Percentiles rank a stretch among this genome's conserved stretches.
These are phyloP conservation scores for Syrphus vitripennis DNA, from an alignment of 2,888 invertebrate genomes.

Conservation along the genomic window DNA sequence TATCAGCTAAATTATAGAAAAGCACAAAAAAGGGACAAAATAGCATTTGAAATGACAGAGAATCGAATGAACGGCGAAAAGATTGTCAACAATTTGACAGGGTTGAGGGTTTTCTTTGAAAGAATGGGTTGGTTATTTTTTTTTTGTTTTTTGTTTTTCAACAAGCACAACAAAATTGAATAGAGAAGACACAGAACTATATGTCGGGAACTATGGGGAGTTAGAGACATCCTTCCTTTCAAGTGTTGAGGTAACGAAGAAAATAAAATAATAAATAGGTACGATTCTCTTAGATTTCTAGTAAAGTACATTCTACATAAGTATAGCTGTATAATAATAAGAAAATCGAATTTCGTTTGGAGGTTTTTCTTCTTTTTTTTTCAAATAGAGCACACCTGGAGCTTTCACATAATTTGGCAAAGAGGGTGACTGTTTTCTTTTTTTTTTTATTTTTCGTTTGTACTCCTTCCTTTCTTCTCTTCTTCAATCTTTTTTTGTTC, in stretches of 20 bases:
- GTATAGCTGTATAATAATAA: slow-evolving; percentile 32
- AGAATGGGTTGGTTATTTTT: background rate
- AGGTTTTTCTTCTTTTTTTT: slow-evolving; percentile 60
- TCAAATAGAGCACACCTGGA: slow-evolving; percentile 65
- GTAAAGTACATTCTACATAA: background rate
- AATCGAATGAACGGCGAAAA: slow-evolving; percentile 62
- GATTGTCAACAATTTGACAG: slow-evolving; percentile 68
- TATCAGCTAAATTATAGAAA: slow-evolving; percentile 59
- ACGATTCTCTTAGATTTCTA: slow-evolving; percentile 42
- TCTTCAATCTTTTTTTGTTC: background rate
- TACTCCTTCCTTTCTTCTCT: background rate
- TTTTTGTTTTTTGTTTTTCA: too few relatives aligned
- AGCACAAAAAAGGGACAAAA: slow-evolving; percentile 10
- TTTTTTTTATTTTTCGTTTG: background rate
- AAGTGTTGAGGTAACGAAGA: slow-evolving; percentile 27
- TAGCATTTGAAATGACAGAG: slow-evolving; percentile 51
- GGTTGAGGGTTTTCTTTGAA: background rate
- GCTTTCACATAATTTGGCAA: slow-evolving; percentile 62
- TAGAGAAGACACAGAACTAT: background rate
- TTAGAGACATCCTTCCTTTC: slow-evolving; percentile 39
- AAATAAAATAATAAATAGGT: slow-evolving; percentile 15
- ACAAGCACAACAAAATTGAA: background rate
- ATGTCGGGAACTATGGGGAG: background rate
- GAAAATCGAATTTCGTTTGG: slow-evolving; percentile 66
- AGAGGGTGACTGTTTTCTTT: slow-evolving; percentile 49